These are phyloP conservation scores for Sebastes fasciatus DNA, from an alignment of 2,113 vertebrate genomes.

Conservation along the genomic window DNA sequence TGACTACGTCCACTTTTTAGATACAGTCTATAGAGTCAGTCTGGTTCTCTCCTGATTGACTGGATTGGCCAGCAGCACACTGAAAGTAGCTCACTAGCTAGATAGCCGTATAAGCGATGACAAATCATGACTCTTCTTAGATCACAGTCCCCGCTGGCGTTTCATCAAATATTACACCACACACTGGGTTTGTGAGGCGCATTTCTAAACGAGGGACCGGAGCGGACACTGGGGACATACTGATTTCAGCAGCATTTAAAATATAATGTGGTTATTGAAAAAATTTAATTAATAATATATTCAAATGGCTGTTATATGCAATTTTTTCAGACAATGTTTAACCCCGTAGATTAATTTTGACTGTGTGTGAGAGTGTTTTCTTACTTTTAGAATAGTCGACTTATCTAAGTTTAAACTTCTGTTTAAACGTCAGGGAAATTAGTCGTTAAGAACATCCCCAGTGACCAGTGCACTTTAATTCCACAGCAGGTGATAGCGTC, in stretches of 20 bases:
- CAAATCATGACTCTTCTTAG: no score
- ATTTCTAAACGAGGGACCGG: no score
- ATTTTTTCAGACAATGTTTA: background rate
- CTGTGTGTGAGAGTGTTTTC: background rate
- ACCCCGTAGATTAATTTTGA: background rate
- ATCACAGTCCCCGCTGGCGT: no score
- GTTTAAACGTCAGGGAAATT: background rate
- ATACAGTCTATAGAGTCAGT: no score
- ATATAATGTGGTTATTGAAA: background rate
- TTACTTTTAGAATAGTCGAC: background rate
- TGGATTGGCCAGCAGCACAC: no score
- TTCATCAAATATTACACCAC: no score
- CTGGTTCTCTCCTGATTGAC: no score
- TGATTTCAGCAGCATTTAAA: background rate
- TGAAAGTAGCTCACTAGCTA: no score
- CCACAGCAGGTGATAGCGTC: slow-evolving; percentile 11
- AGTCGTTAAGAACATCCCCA: background rate
- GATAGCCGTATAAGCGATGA: no score
- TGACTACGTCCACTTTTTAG: no score
- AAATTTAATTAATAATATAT: background rate
- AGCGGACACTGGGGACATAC: no score
- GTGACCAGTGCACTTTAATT: background rate
- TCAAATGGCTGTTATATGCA: background rate
- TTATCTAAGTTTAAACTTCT: background rate
- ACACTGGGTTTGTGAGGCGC: no score